Evolutionary conservation across 2,888 invertebrate species (phyloP), one percentile per base, ranked within the genome.

Genomic region (Drosophila gaucha): DNA sequence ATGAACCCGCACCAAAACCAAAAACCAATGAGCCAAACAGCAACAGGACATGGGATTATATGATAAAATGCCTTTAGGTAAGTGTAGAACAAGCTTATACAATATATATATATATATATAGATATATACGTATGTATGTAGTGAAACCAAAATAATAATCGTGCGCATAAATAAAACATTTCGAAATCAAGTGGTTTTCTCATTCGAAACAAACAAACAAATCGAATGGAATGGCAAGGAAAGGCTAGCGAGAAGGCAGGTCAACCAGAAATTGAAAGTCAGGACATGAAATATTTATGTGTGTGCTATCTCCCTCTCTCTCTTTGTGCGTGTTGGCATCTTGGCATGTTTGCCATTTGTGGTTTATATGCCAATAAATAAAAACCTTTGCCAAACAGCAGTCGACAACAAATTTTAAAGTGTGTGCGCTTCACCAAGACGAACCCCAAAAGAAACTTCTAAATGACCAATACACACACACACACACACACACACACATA

Each of bases 301-400:
- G 62, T 70, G 41, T 57, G 31, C 36, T 24, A 22, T 16, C 33
- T 20, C n/a, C 5, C n/a, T 20, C 2, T 3, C 10, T 26, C 36
- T 6, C 36, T 16, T 9, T 67, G 74, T 74, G 74, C 80, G 70
- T 66, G 67, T 64, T 74, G 75, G 67, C 67, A 58, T 72, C 67
- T 76, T 63, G 74, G 72, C 74, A 63, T 74, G 74, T 76, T 84
- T 80, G 82, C 78, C 76, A 74, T 84, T 84, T 82, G 82, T 78
- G 80, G 80, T 84, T 80, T 80, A 80, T 80, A 80, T 80, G 80
- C 80, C 78, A 84, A 80, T 80, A 80, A 80, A 80, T 80, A 84
- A 80, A 80, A 80, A 80, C 84, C 80, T 78, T 80, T 80, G 64
- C 69, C 75, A 57, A 49, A 35, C 46, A 46, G 30, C 57, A 64